Percentiles rank a stretch among this genome's conserved stretches.
These are phyloP conservation scores for Frieseomelitta varia DNA, from an alignment of 1,140 invertebrate genomes.

Conservation along the genomic window DNA sequence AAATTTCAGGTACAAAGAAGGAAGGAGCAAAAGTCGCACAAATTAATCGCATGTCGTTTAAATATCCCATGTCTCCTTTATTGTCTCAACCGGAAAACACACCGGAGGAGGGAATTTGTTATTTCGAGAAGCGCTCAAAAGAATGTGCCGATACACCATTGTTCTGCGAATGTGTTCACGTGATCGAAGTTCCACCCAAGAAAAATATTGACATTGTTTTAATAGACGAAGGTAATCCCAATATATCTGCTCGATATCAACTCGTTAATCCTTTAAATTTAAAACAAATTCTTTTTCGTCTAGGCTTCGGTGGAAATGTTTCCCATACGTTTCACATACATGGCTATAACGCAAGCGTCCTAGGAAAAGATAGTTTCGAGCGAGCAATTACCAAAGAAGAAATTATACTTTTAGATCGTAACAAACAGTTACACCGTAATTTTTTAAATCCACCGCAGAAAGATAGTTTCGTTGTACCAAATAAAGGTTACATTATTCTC, in stretches of 20 bases:
- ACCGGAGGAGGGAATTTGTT: slow-evolving; percentile 59
- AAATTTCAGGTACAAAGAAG: slow-evolving; percentile 48
- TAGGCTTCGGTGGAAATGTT: slow-evolving; percentile 66
- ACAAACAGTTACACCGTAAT: slow-evolving; percentile 78
- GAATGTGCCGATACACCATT: slow-evolving; percentile 59
- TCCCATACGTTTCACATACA: slow-evolving; percentile 70
- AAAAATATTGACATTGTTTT: slow-evolving; percentile 67
- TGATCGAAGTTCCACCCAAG: slow-evolving; percentile 55
- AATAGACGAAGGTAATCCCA: slow-evolving; percentile 67
- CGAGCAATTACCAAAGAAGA: slow-evolving; percentile 63
- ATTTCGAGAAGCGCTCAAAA: slow-evolving; percentile 58
- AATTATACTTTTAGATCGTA: slow-evolving; percentile 69
- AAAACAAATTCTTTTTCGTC: background rate
- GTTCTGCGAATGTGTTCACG: slow-evolving; percentile 71
- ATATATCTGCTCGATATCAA: background rate
- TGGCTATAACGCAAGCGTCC: slow-evolving; percentile 65
- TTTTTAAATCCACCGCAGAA: slow-evolving; percentile 67
- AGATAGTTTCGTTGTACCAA: slow-evolving; percentile 72
- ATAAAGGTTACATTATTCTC: slow-evolving; percentile 70
- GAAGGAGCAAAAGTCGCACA: slow-evolving; percentile 55
- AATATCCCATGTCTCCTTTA: slow-evolving; percentile 73
- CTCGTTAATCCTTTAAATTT: background rate
- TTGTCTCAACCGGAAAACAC: slow-evolving; percentile 67
- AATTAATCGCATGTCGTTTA: slow-evolving; percentile 70
- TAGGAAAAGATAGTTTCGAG: slow-evolving; percentile 57